Evolutionary conservation across 2,113 vertebrate genomes (phyloP).

Genomic region (Callipepla squamata): DNA sequence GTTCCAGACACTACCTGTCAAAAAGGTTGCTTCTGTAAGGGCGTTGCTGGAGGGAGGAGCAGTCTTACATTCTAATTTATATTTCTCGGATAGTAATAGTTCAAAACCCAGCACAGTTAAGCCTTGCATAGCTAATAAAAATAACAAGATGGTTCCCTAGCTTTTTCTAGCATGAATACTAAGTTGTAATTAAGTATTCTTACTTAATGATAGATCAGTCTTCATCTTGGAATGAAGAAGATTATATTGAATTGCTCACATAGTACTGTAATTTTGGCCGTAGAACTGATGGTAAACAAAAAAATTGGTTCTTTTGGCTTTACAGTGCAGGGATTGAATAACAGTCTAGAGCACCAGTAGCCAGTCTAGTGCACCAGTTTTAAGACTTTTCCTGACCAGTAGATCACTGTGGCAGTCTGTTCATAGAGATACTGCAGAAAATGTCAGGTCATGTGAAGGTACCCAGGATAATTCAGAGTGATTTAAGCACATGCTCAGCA

Average conservation of each 20-base stretch:
- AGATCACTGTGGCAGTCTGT: background rate
- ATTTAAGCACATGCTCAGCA: background rate
- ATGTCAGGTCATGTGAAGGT: background rate
- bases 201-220: background rate
- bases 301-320: background rate
- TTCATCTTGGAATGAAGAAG: background rate
- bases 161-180: background rate
- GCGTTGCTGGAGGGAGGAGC: background rate
- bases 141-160: background rate
- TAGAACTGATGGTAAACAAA: conserved; percentile 15
- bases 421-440: background rate
- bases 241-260: conserved; percentile 1
- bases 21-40: background rate
- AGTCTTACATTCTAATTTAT: background rate
- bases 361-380: background rate
- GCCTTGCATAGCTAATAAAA: background rate
- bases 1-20: background rate
- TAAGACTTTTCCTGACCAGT: background rate
- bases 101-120: conserved; percentile 5
- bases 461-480: background rate
- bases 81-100: background rate
- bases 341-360: background rate
- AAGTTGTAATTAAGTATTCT: conserved; percentile 30
- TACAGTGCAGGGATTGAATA: background rate
- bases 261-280: background rate